Conservation (phyloP, 2,113 vertebrate species). For the Chamaea fasciata region DNA sequence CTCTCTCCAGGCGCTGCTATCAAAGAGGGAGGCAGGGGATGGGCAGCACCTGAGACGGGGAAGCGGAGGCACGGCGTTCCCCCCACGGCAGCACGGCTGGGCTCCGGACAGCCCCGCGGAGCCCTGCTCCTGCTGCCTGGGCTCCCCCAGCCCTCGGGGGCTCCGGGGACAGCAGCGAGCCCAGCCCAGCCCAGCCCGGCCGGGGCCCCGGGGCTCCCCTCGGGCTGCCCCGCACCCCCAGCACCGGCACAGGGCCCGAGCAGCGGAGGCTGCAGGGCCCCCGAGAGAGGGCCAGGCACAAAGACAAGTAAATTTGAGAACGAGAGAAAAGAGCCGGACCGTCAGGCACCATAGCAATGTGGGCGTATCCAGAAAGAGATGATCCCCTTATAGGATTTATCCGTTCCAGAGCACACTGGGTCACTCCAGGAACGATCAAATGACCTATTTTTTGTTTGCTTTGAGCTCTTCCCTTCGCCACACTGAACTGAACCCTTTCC, state of each 20-base stretch:
- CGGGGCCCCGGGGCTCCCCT: background rate
- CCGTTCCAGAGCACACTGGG: background rate
- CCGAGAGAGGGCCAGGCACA: rapidly evolving
- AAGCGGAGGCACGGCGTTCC: rapidly evolving
- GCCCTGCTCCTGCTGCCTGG: rapidly evolving
- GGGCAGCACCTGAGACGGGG: rapidly evolving
- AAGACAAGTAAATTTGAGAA: background rate
- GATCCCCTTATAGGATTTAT: background rate
- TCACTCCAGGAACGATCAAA: background rate
- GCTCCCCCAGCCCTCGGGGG: background rate
- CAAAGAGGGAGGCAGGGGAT: rapidly evolving
- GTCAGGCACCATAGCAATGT: rapidly evolving
- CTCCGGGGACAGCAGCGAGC: background rate
- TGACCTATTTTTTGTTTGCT: background rate
- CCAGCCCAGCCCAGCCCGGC: background rate
- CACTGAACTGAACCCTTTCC: background rate
- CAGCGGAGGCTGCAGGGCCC: rapidly evolving
- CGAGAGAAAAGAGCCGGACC: rapidly evolving
- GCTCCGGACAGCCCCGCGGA: rapidly evolving
- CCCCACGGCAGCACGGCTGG: rapidly evolving
- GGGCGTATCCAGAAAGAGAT: background rate
- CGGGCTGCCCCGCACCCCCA: background rate
- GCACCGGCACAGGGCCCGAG: background rate
- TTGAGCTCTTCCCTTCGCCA: background rate
- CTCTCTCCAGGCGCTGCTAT: background rate